These are phyloP conservation scores for Epinephelus cyanopodus DNA, from an alignment of 2,113 vertebrate species.

Conservation along the genomic window DNA sequence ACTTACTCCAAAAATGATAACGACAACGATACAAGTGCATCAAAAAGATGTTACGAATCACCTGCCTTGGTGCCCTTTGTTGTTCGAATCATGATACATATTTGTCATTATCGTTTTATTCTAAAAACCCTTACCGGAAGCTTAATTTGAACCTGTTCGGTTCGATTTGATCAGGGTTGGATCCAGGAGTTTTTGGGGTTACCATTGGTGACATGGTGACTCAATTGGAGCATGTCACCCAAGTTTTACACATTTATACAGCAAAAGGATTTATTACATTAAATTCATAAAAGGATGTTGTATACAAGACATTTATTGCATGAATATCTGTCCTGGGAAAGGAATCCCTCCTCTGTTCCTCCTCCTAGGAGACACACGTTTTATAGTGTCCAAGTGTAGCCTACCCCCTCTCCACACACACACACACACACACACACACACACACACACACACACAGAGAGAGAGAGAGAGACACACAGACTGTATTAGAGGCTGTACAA, in stretches of 20 bases:
- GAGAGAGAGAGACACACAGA: not conserved
- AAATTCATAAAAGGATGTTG: not conserved
- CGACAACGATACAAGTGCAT: not conserved
- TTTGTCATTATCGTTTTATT: not conserved
- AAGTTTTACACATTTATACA: not conserved
- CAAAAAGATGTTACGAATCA: rapidly evolving
- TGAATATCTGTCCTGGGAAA: not conserved
- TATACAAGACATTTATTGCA: not conserved
- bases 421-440: no score
- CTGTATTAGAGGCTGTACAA: not conserved
- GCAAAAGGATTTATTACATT: not conserved
- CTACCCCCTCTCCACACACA: not conserved
- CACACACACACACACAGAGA: no score
- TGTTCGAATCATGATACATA: not conserved
- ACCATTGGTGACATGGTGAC: not conserved
- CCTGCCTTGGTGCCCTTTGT: rapidly evolving
- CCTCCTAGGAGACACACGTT: not conserved
- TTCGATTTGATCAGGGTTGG: not conserved
- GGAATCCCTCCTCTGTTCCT: not conserved
- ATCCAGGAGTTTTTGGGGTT: not conserved
- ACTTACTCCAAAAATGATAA: rapidly evolving
- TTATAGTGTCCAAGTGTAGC: no score
- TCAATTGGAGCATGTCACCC: not conserved
- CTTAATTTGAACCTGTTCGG: no score
- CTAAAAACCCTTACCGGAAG: not conserved